Evolutionary conservation across 2,888 invertebrate genomes (phyloP).

Genomic region (Norana najaformis): DNA sequence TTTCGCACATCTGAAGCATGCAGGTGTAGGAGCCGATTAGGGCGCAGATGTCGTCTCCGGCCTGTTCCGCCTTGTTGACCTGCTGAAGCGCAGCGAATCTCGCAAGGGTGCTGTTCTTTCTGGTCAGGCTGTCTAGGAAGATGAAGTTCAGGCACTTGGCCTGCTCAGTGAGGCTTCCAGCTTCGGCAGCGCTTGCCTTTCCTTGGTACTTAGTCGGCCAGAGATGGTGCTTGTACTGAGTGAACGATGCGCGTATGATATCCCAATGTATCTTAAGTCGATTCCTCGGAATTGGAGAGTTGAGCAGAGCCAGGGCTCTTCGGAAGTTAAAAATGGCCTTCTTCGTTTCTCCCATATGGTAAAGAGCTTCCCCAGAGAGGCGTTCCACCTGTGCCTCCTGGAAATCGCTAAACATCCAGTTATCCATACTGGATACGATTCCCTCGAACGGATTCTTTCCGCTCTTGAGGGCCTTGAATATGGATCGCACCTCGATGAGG

Average conservation of each 20-base stretch:
- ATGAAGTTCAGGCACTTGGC: slow-evolving; percentile 39
- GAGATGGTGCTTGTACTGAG: slow-evolving; percentile 35
- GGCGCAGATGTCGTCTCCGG: slow-evolving; percentile 31
- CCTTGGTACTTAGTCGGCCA: slow-evolving; percentile 34
- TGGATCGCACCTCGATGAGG: slow-evolving; percentile 39
- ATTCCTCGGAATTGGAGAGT: slow-evolving; percentile 33
- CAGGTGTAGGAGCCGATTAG: slow-evolving; percentile 26
- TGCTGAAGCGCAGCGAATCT: slow-evolving; percentile 39
- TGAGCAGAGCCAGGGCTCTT: slow-evolving; percentile 34
- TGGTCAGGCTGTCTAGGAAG: slow-evolving; percentile 33
- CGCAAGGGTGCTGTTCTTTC: slow-evolving; percentile 25
- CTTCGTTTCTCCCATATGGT: background rate
- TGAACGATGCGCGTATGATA: slow-evolving; percentile 26
- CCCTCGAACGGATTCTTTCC: slow-evolving; percentile 41
- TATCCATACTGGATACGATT: slow-evolving; percentile 27
- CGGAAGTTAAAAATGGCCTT: slow-evolving; percentile 35
- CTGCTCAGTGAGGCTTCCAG: slow-evolving; percentile 36
- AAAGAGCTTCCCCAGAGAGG: slow-evolving; percentile 39
- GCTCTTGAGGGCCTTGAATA: slow-evolving; percentile 33
- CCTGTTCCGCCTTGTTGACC: slow-evolving; percentile 42
- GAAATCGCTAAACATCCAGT: slow-evolving; percentile 29
- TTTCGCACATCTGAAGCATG: slow-evolving; percentile 16
- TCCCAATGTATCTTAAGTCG: background rate
- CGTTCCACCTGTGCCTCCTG: slow-evolving; percentile 38
- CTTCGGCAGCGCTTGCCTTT: slow-evolving; percentile 23